phyloP scores from a whole-genome alignment of 2,113 vertebrate species.

The Thryonomys swinderianus region DNA sequence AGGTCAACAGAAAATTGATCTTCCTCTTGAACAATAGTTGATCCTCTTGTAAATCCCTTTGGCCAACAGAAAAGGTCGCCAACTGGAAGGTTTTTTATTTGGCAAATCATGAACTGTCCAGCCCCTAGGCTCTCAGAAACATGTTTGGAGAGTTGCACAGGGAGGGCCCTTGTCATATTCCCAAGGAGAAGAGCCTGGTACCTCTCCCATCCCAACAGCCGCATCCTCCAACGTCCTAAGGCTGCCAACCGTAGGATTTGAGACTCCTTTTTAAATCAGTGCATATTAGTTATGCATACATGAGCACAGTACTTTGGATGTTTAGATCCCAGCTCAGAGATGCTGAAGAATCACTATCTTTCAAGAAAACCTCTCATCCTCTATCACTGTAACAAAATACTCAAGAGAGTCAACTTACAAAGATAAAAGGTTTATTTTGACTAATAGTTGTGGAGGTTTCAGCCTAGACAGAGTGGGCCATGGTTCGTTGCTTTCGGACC shows the following conservation, averaged over 20 bases:
- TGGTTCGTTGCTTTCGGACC: background rate
- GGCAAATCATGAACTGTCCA: background rate
- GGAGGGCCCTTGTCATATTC: background rate
- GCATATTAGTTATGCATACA: background rate
- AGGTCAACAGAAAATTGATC: background rate
- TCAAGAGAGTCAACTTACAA: background rate
- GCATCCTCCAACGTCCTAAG: background rate
- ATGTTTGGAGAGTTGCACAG: background rate
- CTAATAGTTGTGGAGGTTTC: background rate
- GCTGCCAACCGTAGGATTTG: background rate
- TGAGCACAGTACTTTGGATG: background rate
- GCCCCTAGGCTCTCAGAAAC: background rate
- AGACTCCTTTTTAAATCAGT: background rate
- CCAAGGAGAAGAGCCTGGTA: background rate
- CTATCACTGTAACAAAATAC: background rate
- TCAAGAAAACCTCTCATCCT: background rate
- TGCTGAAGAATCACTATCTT: background rate
- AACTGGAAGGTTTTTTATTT: background rate
- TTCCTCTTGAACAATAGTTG: background rate
- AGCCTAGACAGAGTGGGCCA: background rate
- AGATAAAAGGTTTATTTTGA: background rate
- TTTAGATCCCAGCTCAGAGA: background rate
- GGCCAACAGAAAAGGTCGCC: background rate
- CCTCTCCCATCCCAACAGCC: background rate
- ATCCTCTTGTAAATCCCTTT: slow-evolving; percentile 29